Base-by-base conservation (phyloP, 2,113 vertebrate genomes). In the Isichthys henryi region DNA sequence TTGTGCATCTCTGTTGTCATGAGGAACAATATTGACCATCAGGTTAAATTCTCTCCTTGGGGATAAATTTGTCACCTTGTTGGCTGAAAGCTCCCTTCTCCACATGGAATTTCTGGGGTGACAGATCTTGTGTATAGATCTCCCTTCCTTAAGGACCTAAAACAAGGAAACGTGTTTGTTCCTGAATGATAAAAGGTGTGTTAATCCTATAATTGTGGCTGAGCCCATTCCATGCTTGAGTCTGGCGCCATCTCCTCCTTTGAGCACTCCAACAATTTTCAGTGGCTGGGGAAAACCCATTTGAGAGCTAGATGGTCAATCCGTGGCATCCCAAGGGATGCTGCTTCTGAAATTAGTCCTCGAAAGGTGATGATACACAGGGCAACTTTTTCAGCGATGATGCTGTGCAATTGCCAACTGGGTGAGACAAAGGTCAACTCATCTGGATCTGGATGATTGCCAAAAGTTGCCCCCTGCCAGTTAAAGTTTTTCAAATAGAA, bases 111-210 rank as follows among this genome's bases (percentile, higher is more conserved):
- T 77, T 77, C 70, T 35, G 31, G 31, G 31, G 27, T 77, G 70
- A 77, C 35, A 39, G 11, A 39, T 39, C 62, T 77, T 77, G 35
- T 77, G 31, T 39, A 31, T 35, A 77, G 11, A 31, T 77, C 70
- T 77, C 15, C 27, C 35, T 77, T 5, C 62, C 62, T 23, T 66
- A 66, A n/a, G n/a, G 58, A 62, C 62, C n/a, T 27, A 27, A 11
- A 66, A 11, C 62, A 10, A 27, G 70, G 66, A 70, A 31, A 70
- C 27, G 13, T 13, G 66, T 70, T 31, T 70, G 8, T 13, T 70
- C 66, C 66, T 70, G 62, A 77, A 77, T n/a, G n/a, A n/a, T n/a
- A n/a, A n/a, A n/a, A n/a, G n/a, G 70, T 77, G 70, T 77, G 70
- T 77, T 39, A 77, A 35, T 39, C 31, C 70, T 66, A n/a, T 66